phyloP scores from a whole-genome alignment of 2,113 vertebrate species.

The Alexandromys fortis region DNA sequence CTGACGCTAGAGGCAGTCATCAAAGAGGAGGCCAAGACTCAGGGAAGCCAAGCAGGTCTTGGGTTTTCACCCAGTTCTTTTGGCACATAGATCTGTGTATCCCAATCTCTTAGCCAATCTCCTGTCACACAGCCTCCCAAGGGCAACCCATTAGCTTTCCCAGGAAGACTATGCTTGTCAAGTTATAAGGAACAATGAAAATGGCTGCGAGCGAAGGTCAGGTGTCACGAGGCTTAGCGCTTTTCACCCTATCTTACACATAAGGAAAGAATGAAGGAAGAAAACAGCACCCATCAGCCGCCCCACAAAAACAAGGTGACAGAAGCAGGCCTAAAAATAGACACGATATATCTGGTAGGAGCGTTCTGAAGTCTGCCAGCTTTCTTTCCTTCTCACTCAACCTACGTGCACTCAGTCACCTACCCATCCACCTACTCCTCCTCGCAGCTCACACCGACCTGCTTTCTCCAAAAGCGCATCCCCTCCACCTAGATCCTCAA shows the following conservation, averaged over 20 bases:
- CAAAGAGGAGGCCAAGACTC: background rate
- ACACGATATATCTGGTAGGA: conserved; percentile 13
- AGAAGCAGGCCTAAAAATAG: conserved; percentile 66
- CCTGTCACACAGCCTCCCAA: background rate
- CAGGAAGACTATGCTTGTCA: background rate
- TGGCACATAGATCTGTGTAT: accelerated
- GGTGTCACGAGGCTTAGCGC: background rate
- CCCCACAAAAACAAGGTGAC: conserved; percentile 10
- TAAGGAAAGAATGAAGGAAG: conserved; percentile 15
- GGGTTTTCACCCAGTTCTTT: background rate
- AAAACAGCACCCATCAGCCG: background rate
- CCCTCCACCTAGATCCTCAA: background rate
- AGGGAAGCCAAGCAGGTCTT: background rate
- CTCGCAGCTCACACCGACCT: background rate
- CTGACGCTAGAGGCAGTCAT: background rate
- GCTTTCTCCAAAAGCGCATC: background rate
- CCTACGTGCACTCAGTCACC: background rate
- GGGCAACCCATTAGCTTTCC: background rate
- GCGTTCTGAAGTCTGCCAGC: conserved; percentile 47
- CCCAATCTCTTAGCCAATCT: background rate
- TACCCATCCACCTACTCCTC: background rate
- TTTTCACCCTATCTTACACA: background rate
- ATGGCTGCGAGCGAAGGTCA: background rate
- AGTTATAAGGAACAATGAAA: background rate
- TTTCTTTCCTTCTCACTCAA: conserved; percentile 29